A percentile compares a stretch with the other conserved stretches of the same genome.
phyloP scores from a whole-genome alignment of 2,888 invertebrate species.

The Drosophila nigritarsus region DNA sequence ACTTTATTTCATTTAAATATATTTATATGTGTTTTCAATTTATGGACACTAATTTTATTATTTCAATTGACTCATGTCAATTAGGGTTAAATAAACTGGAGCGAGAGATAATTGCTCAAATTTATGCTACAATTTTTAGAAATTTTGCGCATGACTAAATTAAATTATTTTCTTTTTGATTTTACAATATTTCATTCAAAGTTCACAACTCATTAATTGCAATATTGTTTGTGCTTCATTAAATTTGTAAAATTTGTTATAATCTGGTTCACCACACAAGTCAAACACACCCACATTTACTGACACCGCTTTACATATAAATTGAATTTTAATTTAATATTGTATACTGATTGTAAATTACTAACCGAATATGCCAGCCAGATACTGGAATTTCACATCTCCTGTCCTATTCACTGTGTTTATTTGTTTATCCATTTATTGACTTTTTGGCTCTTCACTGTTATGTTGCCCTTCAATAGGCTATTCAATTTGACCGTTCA shows the following conservation, averaged over 20 bases:
- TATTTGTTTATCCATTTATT: conserved; percentile 8
- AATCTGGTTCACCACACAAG: too few species aligned
- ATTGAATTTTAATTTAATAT: neutral
- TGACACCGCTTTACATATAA: too few species aligned
- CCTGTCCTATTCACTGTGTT: conserved; percentile 32
- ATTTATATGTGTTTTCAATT: neutral
- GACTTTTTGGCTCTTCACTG: neutral
- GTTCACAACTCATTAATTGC: neutral
- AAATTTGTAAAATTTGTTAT: neutral
- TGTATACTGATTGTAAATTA: conserved; percentile 8
- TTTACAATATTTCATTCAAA: neutral
- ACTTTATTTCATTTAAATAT: neutral
- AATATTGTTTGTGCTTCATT: neutral
- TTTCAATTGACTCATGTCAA: neutral
- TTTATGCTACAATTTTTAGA: neutral
- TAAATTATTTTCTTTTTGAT: neutral
- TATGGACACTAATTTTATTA: neutral
- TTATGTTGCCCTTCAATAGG: neutral
- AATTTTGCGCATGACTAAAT: neutral
- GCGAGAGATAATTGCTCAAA: neutral
- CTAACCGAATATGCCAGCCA: conserved; percentile 82
- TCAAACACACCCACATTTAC: neutral
- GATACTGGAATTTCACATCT: conserved; percentile 76
- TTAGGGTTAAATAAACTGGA: neutral
- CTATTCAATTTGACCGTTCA: neutral